Evolutionary conservation across 2,113 vertebrate genomes (phyloP).

Genomic region (Trochalopteron elliotii): DNA sequence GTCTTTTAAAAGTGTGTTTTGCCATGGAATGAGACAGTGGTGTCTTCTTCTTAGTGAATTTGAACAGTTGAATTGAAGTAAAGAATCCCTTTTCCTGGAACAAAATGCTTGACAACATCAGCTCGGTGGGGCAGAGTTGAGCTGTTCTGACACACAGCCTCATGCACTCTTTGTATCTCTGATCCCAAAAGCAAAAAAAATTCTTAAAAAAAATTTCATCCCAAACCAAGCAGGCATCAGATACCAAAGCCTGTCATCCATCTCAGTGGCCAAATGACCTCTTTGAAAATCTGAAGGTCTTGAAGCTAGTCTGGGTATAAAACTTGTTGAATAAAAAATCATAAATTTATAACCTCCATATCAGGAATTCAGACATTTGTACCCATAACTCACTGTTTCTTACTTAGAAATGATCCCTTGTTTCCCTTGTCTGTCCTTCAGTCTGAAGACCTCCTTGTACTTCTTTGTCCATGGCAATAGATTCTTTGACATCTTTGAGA

Average conservation of each 20-base stretch:
- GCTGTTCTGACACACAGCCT: neutral
- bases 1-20: neutral
- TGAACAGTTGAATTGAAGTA: neutral
- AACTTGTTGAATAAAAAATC: neutral
- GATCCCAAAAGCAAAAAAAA: neutral
- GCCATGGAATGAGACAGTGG: neutral
- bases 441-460: neutral
- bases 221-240: neutral
- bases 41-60: neutral
- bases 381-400: neutral
- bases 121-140: fast-evolving
- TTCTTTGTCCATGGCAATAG: neutral
- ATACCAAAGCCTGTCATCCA: neutral
- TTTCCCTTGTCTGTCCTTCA: neutral
- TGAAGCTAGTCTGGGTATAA: neutral
- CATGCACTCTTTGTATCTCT: neutral
- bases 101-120: neutral
- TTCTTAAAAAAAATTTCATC: neutral
- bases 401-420: neutral
- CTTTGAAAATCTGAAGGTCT: neutral
- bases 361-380: neutral
- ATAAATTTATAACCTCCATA: neutral
- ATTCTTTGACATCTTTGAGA: neutral
- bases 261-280: neutral
- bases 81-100: neutral